Evolutionary conservation across 2,797 vertebrate species (phyloP).

Genomic region (Phoxinus dragarum): DNA sequence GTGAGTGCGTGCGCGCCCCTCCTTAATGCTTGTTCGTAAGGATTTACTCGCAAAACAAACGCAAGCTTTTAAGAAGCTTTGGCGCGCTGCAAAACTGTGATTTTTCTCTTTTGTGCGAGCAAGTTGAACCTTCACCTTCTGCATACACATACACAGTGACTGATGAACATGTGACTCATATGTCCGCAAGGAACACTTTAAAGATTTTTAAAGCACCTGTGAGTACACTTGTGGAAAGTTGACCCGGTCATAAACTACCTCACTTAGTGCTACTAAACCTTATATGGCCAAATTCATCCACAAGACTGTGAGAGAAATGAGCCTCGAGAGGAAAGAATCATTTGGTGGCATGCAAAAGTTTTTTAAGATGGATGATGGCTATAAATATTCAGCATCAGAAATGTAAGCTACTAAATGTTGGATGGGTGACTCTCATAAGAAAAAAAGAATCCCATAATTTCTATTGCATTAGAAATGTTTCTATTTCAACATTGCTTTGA

Average conservation of each 20-base stretch:
- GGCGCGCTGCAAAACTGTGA: background rate
- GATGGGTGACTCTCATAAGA: background rate
- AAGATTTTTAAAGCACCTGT: constrained; percentile 42
- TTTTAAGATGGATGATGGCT: constrained; percentile 16
- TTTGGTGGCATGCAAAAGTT: constrained; percentile 18
- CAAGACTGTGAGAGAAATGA: constrained; percentile 3
- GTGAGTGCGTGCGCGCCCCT: background rate
- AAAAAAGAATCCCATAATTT: background rate
- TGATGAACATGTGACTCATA: constrained; percentile 35
- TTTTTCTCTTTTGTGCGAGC: constrained; percentile 32
- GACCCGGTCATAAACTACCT: constrained; percentile 44
- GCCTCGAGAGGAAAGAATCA: background rate
- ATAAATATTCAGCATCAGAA: constrained; percentile 3
- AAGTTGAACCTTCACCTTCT: constrained; percentile 7
- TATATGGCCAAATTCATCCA: constrained; percentile 35
- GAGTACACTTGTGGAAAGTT: constrained; percentile 37
- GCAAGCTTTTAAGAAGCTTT: constrained; percentile 45
- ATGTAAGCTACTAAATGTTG: constrained; percentile 8
- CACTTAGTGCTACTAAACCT: constrained; percentile 27
- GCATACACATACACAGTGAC: constrained; percentile 16
- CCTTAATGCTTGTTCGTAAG: constrained; percentile 16
- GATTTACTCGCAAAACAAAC: constrained; percentile 34
- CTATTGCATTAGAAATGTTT: background rate
- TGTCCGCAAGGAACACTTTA: constrained; percentile 41
- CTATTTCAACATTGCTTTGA: background rate